A percentile compares a stretch with the other conserved stretches of the same genome.
These are phyloP conservation scores for Suillia variegata DNA, from an alignment of 2,888 invertebrate species.

Conservation along the genomic window DNA sequence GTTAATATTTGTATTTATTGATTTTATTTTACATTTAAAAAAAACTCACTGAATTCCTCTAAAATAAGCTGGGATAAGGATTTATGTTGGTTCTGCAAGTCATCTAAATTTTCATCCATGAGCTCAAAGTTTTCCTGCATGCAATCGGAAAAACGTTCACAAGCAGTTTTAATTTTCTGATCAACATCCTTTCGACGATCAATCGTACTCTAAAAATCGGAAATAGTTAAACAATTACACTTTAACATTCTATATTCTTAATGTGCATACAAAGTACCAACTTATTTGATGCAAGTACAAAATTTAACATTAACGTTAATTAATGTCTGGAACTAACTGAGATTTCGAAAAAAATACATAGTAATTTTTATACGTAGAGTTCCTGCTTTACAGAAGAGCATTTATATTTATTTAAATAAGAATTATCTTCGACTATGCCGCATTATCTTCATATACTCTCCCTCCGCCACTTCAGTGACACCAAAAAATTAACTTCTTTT, in stretches of 20 bases:
- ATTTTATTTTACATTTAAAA: neutral
- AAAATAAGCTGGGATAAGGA: constrained; percentile 42
- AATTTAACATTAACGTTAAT: too few species aligned
- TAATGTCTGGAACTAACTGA: too few species aligned
- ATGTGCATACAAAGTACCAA: neutral
- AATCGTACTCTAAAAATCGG: constrained; percentile 46
- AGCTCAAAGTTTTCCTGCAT: constrained; percentile 50
- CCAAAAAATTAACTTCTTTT: too few species aligned
- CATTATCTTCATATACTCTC: too few species aligned
- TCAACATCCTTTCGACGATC: constrained; percentile 57
- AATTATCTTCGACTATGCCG: too few species aligned
- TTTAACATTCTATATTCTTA: too few species aligned
- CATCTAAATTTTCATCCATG: constrained; percentile 44
- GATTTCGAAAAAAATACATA: too few species aligned
- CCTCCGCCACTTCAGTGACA: too few species aligned
- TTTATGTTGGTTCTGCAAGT: constrained; percentile 45
- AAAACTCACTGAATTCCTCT: constrained; percentile 47
- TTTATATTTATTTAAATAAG: neutral
- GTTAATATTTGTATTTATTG: neutral
- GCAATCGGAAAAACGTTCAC: constrained; percentile 51
- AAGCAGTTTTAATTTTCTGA: constrained; percentile 49
- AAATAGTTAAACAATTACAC: neutral
- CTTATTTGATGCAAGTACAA: neutral
- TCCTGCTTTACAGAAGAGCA: neutral
- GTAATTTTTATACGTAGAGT: too few species aligned